Evolutionary conservation across 2,113 vertebrate genomes (phyloP).

Genomic region (Ptyas mucosa): DNA sequence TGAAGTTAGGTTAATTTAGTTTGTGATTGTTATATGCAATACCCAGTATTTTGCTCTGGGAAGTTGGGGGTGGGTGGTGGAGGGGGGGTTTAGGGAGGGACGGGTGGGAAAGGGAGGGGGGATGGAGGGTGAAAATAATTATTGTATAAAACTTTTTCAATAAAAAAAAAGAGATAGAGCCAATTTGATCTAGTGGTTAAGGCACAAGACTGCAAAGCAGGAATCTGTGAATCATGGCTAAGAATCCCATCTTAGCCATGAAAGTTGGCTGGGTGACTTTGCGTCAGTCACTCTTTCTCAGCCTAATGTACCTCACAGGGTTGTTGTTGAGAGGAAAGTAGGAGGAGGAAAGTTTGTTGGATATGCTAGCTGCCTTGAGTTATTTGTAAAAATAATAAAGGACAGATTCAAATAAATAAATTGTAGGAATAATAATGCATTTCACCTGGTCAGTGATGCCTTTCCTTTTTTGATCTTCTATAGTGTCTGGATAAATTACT

Average conservation of each 20-base stretch:
- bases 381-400: background rate
- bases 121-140: too few species aligned
- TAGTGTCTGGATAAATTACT: constrained; percentile 94
- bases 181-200: too few species aligned
- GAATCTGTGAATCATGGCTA: background rate
- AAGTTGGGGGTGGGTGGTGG: too few species aligned
- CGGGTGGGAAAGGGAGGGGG: too few species aligned
- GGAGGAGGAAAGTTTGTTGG: background rate
- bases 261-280: background rate
- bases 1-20: too few species aligned
- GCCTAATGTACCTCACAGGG: background rate
- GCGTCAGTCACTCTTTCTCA: background rate
- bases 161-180: too few species aligned
- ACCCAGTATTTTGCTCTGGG: too few species aligned
- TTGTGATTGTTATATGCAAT: too few species aligned
- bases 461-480: constrained; percentile 86
- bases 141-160: too few species aligned
- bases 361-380: background rate
- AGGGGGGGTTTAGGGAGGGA: too few species aligned
- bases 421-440: background rate
- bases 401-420: background rate
- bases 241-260: background rate
- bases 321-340: background rate
- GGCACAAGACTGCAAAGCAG: background rate
- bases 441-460: constrained; percentile 89